A percentile compares a stretch with the other conserved stretches of the same genome.
Conservation (phyloP, 2,113 vertebrate species). For the Dicerorhinus sumatrensis region DNA sequence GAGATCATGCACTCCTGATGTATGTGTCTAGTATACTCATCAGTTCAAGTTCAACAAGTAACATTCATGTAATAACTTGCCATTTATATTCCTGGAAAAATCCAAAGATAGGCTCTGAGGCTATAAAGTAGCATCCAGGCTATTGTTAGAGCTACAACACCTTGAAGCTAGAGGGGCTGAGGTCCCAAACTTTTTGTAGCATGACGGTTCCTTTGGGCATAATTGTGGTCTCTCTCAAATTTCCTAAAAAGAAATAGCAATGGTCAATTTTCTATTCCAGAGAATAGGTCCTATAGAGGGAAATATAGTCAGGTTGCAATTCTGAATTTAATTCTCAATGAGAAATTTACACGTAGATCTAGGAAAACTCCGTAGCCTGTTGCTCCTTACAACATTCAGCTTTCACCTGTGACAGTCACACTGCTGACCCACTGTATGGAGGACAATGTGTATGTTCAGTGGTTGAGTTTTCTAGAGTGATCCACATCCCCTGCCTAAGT, state of each 20-base stretch:
- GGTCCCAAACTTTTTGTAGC: constrained; percentile 28
- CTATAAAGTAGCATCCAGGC: constrained; percentile 9
- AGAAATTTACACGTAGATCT: constrained; percentile 44
- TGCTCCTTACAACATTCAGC: constrained; percentile 11
- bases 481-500: background rate
- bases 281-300: background rate
- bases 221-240: constrained; percentile 64
- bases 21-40: constrained; percentile 51
- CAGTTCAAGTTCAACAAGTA: constrained; percentile 61
- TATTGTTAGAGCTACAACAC: background rate
- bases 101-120: background rate
- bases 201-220: constrained; percentile 34
- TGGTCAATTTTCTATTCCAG: constrained; percentile 48
- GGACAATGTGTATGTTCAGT: background rate
- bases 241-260: background rate
- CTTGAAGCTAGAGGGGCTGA: background rate
- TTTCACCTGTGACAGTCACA: constrained; percentile 30
- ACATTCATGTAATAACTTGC: constrained; percentile 53
- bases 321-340: constrained; percentile 50
- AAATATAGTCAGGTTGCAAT: background rate
- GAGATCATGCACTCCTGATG: constrained; percentile 47
- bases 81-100: constrained; percentile 52
- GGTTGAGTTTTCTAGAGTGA: background rate
- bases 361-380: background rate
- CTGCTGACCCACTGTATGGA: background rate